A percentile compares a stretch with the other conserved stretches of the same genome.
These are phyloP conservation scores for Sesia bembeciformis DNA, from an alignment of 2,888 invertebrate species.

Conservation along the genomic window DNA sequence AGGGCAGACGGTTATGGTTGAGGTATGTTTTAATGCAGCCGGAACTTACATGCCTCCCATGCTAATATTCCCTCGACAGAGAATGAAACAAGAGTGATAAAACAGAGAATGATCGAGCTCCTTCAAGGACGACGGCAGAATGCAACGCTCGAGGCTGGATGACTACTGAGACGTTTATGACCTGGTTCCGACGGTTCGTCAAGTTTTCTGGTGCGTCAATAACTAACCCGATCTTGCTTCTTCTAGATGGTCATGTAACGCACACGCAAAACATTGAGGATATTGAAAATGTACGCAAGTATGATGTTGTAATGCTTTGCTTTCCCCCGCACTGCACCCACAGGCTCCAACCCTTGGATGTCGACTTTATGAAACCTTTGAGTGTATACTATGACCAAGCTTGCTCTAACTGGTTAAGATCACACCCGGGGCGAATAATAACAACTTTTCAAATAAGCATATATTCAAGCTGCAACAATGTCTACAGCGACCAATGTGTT, in stretches of 20 bases:
- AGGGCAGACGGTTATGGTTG: conserved; percentile 16
- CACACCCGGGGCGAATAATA: conserved; percentile 14
- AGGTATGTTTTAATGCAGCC: conserved; percentile 18
- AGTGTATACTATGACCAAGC: conserved; percentile 15
- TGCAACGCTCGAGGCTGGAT: conserved; percentile 25
- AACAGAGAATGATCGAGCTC: conserved; percentile 21
- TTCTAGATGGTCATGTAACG: conserved; percentile 12
- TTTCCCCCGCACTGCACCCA: conserved; percentile 16
- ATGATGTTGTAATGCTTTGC: conserved; percentile 12
- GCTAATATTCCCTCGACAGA: conserved; percentile 21
- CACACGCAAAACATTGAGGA: conserved; percentile 11
- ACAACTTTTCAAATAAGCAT: conserved; percentile 15
- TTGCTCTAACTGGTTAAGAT: conserved; percentile 12
- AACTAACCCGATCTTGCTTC: conserved; percentile 6
- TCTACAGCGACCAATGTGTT: conserved; percentile 8
- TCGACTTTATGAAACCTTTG: conserved; percentile 14
- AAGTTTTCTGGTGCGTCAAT: conserved; percentile 7
- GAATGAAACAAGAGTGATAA: conserved; percentile 17
- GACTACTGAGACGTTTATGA: conserved; percentile 9
- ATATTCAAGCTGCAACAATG: conserved; percentile 6
- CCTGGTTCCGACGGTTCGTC: conserved; percentile 10
- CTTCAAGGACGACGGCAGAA: conserved; percentile 17
- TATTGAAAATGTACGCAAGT: conserved; percentile 10
- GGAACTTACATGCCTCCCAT: conserved; percentile 21
- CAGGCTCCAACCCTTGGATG: conserved; percentile 7